Percentiles rank a stretch among this genome's conserved stretches.
phyloP scores from a whole-genome alignment of 2,113 vertebrate species.

The Neomonachus schauinslandi region DNA sequence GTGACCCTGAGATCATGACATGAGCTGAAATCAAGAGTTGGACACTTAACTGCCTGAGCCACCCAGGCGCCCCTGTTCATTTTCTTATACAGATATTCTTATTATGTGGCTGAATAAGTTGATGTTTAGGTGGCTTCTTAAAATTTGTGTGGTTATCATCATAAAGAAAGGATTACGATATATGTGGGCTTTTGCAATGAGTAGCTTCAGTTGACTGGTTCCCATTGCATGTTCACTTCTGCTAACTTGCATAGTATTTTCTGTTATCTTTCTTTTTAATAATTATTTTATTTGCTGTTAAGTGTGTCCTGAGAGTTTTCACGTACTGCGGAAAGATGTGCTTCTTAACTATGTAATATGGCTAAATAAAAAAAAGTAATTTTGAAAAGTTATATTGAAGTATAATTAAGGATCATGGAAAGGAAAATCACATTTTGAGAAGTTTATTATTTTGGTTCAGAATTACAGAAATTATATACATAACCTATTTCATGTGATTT shows the following conservation, averaged over 20 bases:
- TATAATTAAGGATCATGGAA: constrained; percentile 13
- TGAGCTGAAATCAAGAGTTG: neutral
- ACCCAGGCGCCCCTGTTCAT: neutral
- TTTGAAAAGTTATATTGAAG: constrained; percentile 25
- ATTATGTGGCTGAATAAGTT: neutral
- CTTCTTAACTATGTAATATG: constrained; percentile 25
- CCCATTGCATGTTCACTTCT: neutral
- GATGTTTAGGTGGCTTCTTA: constrained; percentile 25
- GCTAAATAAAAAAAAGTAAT: constrained; percentile 11
- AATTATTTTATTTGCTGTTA: constrained; percentile 53
- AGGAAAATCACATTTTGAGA: constrained; percentile 37
- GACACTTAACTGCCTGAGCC: neutral
- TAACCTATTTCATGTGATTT: constrained; percentile 27
- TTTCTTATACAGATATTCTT: neutral
- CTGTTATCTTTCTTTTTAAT: constrained; percentile 50
- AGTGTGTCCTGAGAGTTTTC: constrained; percentile 17
- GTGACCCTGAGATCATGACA: neutral
- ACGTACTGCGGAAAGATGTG: neutral
- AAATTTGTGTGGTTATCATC: constrained; percentile 27
- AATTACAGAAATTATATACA: constrained; percentile 12
- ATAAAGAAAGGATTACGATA: constrained; percentile 1
- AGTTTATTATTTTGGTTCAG: neutral
- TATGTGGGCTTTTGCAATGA: constrained; percentile 1
- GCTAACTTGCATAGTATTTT: constrained; percentile 39
- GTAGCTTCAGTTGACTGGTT: constrained; percentile 11